phyloP scores from a whole-genome alignment of 2,888 invertebrate genomes.

The Dryadula phaetusa region DNA sequence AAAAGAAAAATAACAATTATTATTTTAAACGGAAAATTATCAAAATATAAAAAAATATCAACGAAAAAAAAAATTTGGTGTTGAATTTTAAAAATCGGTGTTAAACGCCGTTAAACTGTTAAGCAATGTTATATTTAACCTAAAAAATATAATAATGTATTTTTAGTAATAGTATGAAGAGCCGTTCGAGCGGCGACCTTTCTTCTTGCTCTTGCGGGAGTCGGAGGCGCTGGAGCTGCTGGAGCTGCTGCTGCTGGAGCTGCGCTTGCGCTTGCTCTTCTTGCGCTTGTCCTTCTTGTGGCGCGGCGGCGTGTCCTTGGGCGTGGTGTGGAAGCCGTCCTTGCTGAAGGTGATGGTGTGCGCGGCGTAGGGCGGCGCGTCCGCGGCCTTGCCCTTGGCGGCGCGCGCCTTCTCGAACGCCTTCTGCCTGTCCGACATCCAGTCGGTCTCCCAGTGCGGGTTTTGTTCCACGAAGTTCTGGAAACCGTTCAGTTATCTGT shows the following conservation, averaged over 20 bases:
- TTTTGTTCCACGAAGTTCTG: constrained; percentile 93
- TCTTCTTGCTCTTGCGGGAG: constrained; percentile 83
- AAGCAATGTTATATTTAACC: too few species aligned
- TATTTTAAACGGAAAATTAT: too few species aligned
- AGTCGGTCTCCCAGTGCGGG: constrained; percentile 94
- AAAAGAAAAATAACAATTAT: background rate
- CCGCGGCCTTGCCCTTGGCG: constrained; percentile 55
- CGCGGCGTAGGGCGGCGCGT: constrained; percentile 69
- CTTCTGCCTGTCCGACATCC: constrained; percentile 92
- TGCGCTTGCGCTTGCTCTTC: constrained; percentile 60
- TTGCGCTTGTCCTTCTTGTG: constrained; percentile 83
- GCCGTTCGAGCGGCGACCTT: too few species aligned
- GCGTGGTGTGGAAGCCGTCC: constrained; percentile 76
- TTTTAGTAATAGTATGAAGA: too few species aligned
- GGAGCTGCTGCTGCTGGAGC: constrained; percentile 62
- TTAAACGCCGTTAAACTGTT: too few species aligned
- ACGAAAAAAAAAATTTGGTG: too few species aligned
- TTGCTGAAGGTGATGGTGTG: constrained; percentile 79
- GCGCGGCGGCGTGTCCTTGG: constrained; percentile 52
- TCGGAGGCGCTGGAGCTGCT: constrained; percentile 61
- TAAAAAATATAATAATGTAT: too few species aligned
- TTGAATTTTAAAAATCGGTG: too few species aligned
- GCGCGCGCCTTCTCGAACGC: constrained; percentile 83
- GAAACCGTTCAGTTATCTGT: background rate
- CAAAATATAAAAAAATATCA: too few species aligned